phyloP scores from a whole-genome alignment of 2,888 invertebrate genomes.

The Congeria kusceri region DNA sequence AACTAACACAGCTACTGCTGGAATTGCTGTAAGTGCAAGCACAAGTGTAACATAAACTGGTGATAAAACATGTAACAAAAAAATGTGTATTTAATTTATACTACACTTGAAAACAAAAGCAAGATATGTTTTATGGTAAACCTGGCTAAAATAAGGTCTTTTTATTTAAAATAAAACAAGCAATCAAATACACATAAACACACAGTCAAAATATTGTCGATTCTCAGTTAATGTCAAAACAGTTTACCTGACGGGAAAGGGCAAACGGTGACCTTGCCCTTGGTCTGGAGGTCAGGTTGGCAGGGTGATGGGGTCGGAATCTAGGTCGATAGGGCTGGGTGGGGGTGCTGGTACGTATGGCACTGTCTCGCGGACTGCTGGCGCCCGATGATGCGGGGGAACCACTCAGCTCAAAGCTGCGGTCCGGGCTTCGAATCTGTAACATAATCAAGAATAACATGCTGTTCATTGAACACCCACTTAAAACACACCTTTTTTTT shows the following conservation, averaged over 20 bases:
- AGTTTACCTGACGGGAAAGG: conserved; percentile 71
- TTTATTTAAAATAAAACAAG: not conserved
- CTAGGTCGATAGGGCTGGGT: conserved; percentile 54
- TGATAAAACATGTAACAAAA: no score
- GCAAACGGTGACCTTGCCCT: conserved; percentile 77
- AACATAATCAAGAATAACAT: not conserved
- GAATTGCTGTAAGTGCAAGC: no score
- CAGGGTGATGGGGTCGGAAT: conserved; percentile 61
- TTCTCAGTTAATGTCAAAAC: not conserved
- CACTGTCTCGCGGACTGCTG: conserved; percentile 52
- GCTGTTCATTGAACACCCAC: no score
- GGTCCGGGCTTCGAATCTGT: conserved; percentile 48
- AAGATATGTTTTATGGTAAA: not conserved
- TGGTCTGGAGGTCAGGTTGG: conserved; percentile 40
- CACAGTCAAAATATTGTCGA: no score
- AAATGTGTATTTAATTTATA: no score
- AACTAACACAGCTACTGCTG: no score
- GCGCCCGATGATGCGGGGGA: conserved; percentile 49
- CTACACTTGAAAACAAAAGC: no score
- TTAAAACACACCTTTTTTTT: no score
- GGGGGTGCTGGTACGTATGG: conserved; percentile 59
- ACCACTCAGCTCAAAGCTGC: conserved; percentile 57
- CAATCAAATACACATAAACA: no score
- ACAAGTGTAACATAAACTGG: no score
- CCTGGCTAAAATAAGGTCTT: not conserved